Percentiles rank a stretch among this genome's conserved stretches.
phyloP scores from a whole-genome alignment of 2,797 vertebrate genomes.

The Graptemys geographica region DNA sequence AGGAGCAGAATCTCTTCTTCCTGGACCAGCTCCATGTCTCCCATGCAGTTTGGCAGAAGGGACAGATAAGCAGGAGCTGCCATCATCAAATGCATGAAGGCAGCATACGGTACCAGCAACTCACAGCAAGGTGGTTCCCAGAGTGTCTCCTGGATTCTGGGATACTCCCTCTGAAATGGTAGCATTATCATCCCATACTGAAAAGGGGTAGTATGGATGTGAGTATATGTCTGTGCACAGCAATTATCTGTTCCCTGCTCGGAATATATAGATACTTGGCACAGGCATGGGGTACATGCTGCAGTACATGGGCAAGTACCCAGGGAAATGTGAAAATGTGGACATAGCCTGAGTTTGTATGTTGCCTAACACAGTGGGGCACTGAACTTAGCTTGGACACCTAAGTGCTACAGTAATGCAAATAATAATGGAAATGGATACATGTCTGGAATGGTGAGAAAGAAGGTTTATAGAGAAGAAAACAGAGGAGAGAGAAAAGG shows the following conservation, averaged over 20 bases:
- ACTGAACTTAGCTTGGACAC: neutral
- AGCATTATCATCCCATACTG: neutral
- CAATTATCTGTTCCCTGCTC: neutral
- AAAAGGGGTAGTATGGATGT: neutral
- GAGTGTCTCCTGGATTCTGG: neutral
- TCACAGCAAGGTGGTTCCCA: neutral
- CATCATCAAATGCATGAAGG: neutral
- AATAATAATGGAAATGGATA: neutral
- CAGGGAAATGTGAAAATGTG: neutral
- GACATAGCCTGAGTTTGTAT: neutral
- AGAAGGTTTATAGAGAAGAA: neutral
- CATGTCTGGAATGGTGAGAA: neutral
- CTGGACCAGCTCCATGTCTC: neutral
- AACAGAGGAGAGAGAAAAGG: neutral
- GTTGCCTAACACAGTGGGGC: neutral
- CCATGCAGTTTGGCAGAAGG: neutral
- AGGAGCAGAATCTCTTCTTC: neutral
- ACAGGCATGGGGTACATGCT: neutral
- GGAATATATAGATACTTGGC: neutral
- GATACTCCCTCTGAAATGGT: neutral
- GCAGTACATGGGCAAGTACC: neutral
- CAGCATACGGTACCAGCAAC: neutral
- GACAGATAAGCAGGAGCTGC: neutral
- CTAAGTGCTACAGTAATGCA: neutral
- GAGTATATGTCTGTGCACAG: neutral